These are phyloP conservation scores for Diploscapter pachys DNA, from an alignment of 1,140 invertebrate genomes.

Conservation along the genomic window DNA sequence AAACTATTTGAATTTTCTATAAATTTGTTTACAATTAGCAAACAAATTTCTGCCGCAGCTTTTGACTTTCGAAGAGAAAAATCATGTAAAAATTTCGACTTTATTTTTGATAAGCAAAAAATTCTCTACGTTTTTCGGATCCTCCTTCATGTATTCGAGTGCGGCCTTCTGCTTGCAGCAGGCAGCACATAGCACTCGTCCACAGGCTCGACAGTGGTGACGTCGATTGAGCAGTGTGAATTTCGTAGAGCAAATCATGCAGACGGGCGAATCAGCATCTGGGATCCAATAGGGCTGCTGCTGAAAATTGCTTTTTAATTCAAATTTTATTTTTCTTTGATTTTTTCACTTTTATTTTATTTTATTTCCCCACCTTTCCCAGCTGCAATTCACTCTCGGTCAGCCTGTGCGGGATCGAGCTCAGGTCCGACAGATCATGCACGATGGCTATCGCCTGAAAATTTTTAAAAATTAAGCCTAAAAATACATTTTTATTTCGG, in stretches of 20 bases:
- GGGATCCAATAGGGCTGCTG: constrained; percentile 31
- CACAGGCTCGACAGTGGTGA: constrained; percentile 31
- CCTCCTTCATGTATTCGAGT: constrained; percentile 23
- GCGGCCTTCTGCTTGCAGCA: constrained; percentile 19
- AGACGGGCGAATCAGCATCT: constrained; percentile 17
- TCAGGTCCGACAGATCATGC: constrained; percentile 21
- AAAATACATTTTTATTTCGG: no score
- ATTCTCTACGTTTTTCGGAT: constrained; percentile 3
- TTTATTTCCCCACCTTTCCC: constrained; percentile 8
- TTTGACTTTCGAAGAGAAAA: no score
- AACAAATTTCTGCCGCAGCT: no score
- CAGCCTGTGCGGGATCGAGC: constrained; percentile 7
- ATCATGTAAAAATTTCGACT: no score
- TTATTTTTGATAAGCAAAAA: no score
- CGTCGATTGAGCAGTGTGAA: constrained; percentile 23
- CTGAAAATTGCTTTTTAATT: background rate
- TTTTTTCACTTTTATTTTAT: no score
- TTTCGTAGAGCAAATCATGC: constrained; percentile 23
- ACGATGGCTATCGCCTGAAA: constrained; percentile 29
- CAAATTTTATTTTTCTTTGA: no score
- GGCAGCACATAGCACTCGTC: constrained; percentile 20
- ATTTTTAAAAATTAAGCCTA: background rate
- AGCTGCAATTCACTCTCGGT: constrained; percentile 25
- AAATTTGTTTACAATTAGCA: no score
- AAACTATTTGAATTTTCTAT: no score